phyloP scores from a whole-genome alignment of 1,140 invertebrate species.

The Platyura marginata region DNA sequence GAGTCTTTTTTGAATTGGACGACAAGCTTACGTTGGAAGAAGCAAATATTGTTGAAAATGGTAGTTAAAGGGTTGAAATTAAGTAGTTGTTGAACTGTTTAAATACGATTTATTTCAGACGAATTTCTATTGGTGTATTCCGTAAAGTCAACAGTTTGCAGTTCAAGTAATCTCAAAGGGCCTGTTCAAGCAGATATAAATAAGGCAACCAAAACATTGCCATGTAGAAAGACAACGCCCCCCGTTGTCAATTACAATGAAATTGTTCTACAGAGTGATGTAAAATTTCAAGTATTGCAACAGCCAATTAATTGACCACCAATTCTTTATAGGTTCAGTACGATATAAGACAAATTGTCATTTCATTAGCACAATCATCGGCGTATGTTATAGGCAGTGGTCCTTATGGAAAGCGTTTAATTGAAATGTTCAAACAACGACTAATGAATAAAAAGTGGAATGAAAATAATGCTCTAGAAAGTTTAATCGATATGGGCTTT shows the following conservation, averaged over 20 bases:
- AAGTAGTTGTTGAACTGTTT: no score
- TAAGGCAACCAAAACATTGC: slow-evolving; percentile 14
- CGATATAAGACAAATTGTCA: slow-evolving; percentile 22
- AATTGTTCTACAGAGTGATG: slow-evolving; percentile 22
- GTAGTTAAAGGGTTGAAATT: no score
- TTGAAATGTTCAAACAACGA: slow-evolving; percentile 21
- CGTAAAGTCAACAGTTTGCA: no score
- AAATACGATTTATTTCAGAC: no score
- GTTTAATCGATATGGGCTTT: slow-evolving; percentile 23
- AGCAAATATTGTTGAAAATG: no score
- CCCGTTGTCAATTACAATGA: slow-evolving; percentile 22
- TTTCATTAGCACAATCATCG: slow-evolving; percentile 19
- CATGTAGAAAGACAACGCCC: slow-evolving; percentile 6
- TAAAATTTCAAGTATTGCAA: no score
- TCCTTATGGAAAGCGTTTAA: slow-evolving; percentile 18
- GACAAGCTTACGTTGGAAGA: no score
- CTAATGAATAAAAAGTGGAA: slow-evolving; percentile 18
- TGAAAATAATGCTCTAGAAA: slow-evolving; percentile 18
- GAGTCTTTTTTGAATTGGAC: no score
- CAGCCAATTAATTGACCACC: no score
- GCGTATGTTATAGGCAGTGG: slow-evolving; percentile 18
- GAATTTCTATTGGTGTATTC: no score
- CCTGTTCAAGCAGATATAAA: slow-evolving; percentile 16
- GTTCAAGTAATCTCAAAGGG: no score
- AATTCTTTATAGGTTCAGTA: slow-evolving; percentile 20